Percentiles rank a stretch among this genome's conserved stretches.
Conservation (phyloP, 2,888 invertebrate species). For the Sarcophaga variegata region DNA sequence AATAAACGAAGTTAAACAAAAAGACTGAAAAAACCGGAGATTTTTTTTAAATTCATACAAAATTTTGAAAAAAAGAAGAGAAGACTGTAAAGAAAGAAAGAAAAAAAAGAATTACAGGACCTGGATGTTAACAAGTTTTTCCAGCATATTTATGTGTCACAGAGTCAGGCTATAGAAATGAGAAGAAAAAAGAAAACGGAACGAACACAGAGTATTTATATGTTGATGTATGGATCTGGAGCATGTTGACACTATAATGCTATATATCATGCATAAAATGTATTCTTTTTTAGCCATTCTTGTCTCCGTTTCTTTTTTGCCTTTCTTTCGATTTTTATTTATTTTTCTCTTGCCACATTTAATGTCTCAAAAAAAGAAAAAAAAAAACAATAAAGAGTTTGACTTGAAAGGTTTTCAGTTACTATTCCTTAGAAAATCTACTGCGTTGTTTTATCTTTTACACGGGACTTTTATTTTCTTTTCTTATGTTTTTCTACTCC, state of each 20-base stretch:
- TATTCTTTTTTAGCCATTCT: slow-evolving; percentile 44
- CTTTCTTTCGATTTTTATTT: too few species aligned
- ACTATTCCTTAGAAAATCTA: slow-evolving; percentile 56
- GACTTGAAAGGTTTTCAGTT: slow-evolving; percentile 51
- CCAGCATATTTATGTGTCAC: slow-evolving; percentile 44
- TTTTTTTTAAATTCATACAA: slow-evolving; percentile 1
- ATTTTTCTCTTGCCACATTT: too few species aligned
- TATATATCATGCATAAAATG: slow-evolving; percentile 54
- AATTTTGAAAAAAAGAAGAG: not conserved
- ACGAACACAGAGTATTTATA: slow-evolving; percentile 6
- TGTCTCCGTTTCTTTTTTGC: slow-evolving; percentile 32
- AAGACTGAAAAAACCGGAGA: slow-evolving; percentile 41
- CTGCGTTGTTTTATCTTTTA: not conserved
- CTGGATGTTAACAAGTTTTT: slow-evolving; percentile 64
- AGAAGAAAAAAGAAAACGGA: too few species aligned
- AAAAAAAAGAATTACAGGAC: slow-evolving; percentile 51
- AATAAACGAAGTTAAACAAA: slow-evolving; percentile 37
- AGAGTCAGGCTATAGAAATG: too few species aligned
- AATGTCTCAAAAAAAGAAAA: too few species aligned
- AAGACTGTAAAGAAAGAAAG: not conserved
- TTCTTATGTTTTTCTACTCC: not conserved
- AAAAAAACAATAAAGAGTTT: slow-evolving; percentile 22
- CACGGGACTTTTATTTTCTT: not conserved
- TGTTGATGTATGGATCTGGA: slow-evolving; percentile 60
- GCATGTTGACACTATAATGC: slow-evolving; percentile 68